Percentiles rank a stretch among this genome's conserved stretches.
Evolutionary conservation across 2,888 invertebrate genomes (phyloP).

Genomic region (Caenorhabditis auriculariae): DNA sequence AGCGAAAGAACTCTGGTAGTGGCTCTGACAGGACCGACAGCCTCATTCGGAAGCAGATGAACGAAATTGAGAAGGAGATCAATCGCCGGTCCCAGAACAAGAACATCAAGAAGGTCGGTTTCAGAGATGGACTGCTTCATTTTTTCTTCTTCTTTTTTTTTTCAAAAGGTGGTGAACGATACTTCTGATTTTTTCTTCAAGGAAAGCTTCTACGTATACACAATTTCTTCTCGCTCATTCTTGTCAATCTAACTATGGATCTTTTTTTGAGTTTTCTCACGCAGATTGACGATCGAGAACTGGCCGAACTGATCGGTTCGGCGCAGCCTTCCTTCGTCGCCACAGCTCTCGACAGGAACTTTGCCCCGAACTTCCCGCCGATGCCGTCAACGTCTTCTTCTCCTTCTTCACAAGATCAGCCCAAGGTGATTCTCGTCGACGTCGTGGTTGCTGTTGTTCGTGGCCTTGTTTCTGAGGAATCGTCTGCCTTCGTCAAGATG

Average conservation of each 20-base stretch:
- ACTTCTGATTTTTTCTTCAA: background rate
- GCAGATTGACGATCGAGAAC: constrained; percentile 59
- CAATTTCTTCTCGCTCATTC: background rate
- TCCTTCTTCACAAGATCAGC: background rate
- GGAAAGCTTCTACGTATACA: background rate
- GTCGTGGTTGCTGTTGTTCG: constrained; percentile 4
- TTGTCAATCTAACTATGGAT: constrained; percentile 1
- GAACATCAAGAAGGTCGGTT: constrained; percentile 60
- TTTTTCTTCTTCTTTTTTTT: constrained; percentile 1
- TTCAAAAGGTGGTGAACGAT: background rate
- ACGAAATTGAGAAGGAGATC: constrained; percentile 76
- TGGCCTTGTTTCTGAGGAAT: background rate
- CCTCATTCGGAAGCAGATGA: constrained; percentile 73
- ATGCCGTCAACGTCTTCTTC: background rate
- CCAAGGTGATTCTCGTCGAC: background rate
- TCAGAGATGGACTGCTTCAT: too few species aligned
- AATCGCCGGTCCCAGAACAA: constrained; percentile 66
- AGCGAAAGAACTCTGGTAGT: constrained; percentile 18
- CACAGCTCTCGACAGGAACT: background rate
- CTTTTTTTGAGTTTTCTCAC: constrained; percentile 4
- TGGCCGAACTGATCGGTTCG: constrained; percentile 57
- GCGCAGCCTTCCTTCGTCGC: background rate
- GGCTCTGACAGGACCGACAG: constrained; percentile 47
- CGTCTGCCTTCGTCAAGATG: background rate
- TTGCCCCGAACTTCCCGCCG: background rate